Conservation (phyloP, 2,797 vertebrate genomes). For the Lepus oiostolus region DNA sequence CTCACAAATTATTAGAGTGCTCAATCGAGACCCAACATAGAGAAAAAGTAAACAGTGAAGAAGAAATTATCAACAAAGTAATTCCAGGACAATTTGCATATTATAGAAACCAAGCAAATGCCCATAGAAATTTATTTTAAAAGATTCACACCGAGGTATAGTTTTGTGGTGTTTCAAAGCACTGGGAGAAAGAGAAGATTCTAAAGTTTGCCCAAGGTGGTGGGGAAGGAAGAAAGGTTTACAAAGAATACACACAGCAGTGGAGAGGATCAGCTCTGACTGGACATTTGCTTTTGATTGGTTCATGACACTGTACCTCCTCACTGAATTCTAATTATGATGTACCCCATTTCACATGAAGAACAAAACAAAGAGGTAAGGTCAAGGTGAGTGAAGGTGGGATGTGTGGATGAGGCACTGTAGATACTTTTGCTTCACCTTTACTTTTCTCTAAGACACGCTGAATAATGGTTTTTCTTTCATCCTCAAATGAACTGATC, state of each 20-base stretch:
- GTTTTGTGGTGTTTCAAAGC: conserved; percentile 13
- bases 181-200: background rate
- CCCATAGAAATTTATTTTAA: background rate
- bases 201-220: background rate
- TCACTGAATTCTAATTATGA: conserved; percentile 52
- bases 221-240: rapidly evolving
- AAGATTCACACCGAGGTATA: background rate
- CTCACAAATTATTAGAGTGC: background rate
- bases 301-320: conserved; percentile 8
- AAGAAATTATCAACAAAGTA: background rate
- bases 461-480: conserved; percentile 77
- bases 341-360: conserved; percentile 29
- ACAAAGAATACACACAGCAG: background rate
- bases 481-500: conserved; percentile 78
- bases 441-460: conserved; percentile 67
- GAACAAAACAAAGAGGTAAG: conserved; percentile 8
- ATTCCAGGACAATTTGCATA: background rate
- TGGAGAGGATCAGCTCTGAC: background rate
- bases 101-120: background rate
- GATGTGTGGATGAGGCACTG: background rate
- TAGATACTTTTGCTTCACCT: conserved; percentile 61
- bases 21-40: background rate
- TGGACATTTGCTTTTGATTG: conserved; percentile 61
- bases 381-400: background rate
- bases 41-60: background rate